Evolutionary conservation across 2,888 invertebrate genomes (phyloP).

Genomic region (Diarsia rubi): DNA sequence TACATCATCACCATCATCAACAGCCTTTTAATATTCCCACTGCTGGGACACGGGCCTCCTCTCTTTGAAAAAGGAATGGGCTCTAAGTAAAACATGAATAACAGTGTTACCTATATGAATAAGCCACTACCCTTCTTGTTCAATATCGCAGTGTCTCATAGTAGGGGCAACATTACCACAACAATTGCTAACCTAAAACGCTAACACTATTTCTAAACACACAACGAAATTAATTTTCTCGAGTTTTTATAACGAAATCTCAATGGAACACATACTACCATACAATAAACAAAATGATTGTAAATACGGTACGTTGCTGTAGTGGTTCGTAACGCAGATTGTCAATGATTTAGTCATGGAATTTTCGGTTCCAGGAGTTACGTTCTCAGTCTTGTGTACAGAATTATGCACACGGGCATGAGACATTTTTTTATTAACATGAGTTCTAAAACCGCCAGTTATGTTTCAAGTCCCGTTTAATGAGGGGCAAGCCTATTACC

Average conservation of each 20-base stretch:
- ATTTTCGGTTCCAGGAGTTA: not conserved
- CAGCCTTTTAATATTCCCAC: too few relatives aligned
- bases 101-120: too few relatives aligned
- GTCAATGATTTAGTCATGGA: not conserved
- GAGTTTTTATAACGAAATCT: not conserved
- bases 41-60: too few relatives aligned
- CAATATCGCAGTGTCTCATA: not conserved
- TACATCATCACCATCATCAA: too few relatives aligned
- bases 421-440: too few relatives aligned
- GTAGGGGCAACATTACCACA: slow-evolving; percentile 39
- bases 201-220: slow-evolving; percentile 40
- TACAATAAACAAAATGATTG: not conserved
- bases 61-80: too few relatives aligned
- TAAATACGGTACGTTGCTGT: not conserved
- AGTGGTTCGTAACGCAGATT: not conserved
- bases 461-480: too few relatives aligned
- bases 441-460: too few relatives aligned
- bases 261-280: slow-evolving; percentile 8
- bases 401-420: too few relatives aligned
- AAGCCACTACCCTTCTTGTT: too few relatives aligned
- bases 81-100: too few relatives aligned
- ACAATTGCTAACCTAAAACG: slow-evolving; percentile 34
- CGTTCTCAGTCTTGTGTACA: not conserved
- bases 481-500: too few relatives aligned
- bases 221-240: slow-evolving; percentile 35